These are phyloP conservation scores for Caenorhabditis wallacei DNA, from an alignment of 2,888 invertebrate genomes.

Conservation along the genomic window DNA sequence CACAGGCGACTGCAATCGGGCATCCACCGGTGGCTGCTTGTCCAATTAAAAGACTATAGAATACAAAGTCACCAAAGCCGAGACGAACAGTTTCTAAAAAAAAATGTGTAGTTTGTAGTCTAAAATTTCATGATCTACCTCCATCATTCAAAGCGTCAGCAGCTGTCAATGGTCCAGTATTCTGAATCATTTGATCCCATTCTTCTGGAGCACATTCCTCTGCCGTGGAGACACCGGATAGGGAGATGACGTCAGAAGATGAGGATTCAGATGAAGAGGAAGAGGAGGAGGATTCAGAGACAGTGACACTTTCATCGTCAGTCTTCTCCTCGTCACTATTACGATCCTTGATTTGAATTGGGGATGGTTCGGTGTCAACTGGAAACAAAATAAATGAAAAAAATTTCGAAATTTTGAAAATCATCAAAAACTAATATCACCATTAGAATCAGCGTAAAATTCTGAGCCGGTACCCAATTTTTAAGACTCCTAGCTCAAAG, in stretches of 20 bases:
- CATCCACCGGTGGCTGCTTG: conserved; percentile 73
- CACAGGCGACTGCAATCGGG: conserved; percentile 67
- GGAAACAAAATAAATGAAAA: too few relatives aligned
- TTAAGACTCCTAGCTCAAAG: too few relatives aligned
- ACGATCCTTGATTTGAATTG: conserved; percentile 17
- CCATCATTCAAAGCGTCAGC: conserved; percentile 73
- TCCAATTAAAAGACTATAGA: conserved; percentile 79
- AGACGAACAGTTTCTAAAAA: conserved; percentile 74
- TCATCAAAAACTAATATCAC: too few relatives aligned
- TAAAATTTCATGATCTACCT: not conserved
- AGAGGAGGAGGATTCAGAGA: not conserved
- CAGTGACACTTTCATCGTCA: conserved; percentile 31
- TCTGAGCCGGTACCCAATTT: too few relatives aligned
- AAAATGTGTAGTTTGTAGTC: not conserved
- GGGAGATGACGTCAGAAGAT: not conserved
- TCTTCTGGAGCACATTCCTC: conserved; percentile 32
- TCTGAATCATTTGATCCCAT: conserved; percentile 26
- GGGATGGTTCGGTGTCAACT: conserved; percentile 16
- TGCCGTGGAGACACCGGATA: conserved; percentile 9
- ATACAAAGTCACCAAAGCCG: conserved; percentile 81
- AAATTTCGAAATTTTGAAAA: not conserved
- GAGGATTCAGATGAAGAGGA: not conserved
- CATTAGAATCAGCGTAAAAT: too few relatives aligned
- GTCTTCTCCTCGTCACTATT: conserved; percentile 27
- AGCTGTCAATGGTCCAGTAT: conserved; percentile 43